Percentiles rank a stretch among this genome's conserved stretches.
Conservation (phyloP, 2,797 vertebrate genomes). For the Malurus leucopterus region DNA sequence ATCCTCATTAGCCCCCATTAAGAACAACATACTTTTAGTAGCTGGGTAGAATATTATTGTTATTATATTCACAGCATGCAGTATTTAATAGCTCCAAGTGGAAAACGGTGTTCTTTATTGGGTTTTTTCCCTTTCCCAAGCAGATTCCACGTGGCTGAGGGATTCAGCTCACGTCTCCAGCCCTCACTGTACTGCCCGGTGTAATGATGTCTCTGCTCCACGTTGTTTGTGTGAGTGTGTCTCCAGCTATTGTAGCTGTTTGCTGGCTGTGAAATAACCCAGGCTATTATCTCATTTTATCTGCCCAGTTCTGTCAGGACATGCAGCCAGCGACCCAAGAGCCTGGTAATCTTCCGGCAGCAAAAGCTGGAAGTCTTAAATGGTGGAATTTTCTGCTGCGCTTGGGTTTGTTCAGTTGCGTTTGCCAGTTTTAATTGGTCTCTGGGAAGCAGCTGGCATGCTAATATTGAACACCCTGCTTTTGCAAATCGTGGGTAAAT, state of each 20-base stretch:
- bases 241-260: conserved; percentile 47
- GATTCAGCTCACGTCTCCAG: conserved; percentile 44
- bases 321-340: conserved; percentile 28
- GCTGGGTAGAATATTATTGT: neutral
- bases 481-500: conserved; percentile 56
- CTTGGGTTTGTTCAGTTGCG: conserved; percentile 44
- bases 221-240: neutral
- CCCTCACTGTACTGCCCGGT: neutral
- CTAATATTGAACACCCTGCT: conserved; percentile 34
- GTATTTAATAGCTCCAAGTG: conserved; percentile 4
- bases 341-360: conserved; percentile 47
- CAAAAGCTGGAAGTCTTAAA: conserved; percentile 41
- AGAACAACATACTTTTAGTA: conserved; percentile 21
- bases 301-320: conserved; percentile 49
- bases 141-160: neutral
- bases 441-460: conserved; percentile 56
- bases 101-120: neutral
- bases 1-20: conserved; percentile 7
- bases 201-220: conserved; percentile 4
- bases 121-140: neutral
- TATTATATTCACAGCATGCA: conserved; percentile 19
- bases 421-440: conserved; percentile 57
- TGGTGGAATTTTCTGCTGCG: conserved; percentile 49
- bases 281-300: conserved; percentile 54
- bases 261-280: conserved; percentile 57